Conservation (phyloP, 2,888 invertebrate species). For the Plebejus argus region DNA sequence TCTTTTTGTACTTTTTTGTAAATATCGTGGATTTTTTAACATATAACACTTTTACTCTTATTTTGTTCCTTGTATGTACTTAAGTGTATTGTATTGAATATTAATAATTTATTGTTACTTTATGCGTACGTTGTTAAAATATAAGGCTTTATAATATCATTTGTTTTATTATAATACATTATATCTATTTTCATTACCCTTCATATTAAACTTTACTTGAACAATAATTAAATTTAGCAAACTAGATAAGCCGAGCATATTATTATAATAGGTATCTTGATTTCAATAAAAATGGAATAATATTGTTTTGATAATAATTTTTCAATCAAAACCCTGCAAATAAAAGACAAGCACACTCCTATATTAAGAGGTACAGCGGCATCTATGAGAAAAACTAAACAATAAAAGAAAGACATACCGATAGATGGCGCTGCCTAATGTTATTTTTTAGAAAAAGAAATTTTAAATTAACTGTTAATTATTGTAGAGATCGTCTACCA, state of each 20-base stretch:
- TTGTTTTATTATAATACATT: conserved; percentile 48
- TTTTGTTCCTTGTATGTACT: conserved; percentile 70
- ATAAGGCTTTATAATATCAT: conserved; percentile 49
- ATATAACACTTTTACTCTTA: conserved; percentile 39
- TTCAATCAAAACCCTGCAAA: no score
- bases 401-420: neutral
- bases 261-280: no score
- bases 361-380: neutral
- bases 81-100: conserved; percentile 55
- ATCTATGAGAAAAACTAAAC: neutral
- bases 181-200: neutral
- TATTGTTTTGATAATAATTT: no score
- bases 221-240: neutral
- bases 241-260: neutral
- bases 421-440: neutral
- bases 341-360: no score
- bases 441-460: neutral
- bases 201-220: neutral
- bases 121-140: conserved; percentile 70
- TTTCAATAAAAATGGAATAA: no score
- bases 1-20: conserved; percentile 45
- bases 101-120: conserved; percentile 68
- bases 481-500: conserved; percentile 85
- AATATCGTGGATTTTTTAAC: conserved; percentile 40
- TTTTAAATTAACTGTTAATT: conserved; percentile 31